phyloP scores from a whole-genome alignment of 2,113 vertebrate genomes.

The Lepisosteus osseus region DNA sequence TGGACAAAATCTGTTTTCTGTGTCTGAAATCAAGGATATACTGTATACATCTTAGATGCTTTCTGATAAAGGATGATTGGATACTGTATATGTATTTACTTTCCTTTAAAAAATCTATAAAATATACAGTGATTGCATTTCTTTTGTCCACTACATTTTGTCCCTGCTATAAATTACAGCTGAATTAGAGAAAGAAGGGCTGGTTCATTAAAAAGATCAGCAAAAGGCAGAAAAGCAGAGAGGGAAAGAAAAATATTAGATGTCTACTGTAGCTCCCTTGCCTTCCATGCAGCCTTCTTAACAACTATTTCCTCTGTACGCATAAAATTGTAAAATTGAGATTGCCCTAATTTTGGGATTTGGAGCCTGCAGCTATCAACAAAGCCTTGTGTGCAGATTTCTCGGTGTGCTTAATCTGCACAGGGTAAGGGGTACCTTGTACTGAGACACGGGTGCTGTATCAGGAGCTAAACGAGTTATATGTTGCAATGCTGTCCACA shows the following conservation, averaged over 20 bases:
- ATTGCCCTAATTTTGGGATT: conserved; percentile 67
- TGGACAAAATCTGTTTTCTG: too few relatives aligned
- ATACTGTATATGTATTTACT: too few relatives aligned
- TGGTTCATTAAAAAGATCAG: neutral
- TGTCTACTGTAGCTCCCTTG: neutral
- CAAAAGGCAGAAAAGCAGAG: neutral
- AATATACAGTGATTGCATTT: too few relatives aligned
- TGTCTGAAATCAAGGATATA: too few relatives aligned
- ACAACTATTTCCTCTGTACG: neutral
- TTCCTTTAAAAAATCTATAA: too few relatives aligned
- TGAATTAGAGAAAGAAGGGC: neutral
- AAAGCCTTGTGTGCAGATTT: conserved; percentile 44
- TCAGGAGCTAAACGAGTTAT: conserved; percentile 56
- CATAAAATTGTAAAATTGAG: conserved; percentile 30
- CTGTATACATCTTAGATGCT: too few relatives aligned
- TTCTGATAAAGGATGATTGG: too few relatives aligned
- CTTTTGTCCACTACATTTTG: too few relatives aligned
- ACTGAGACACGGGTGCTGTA: conserved; percentile 41
- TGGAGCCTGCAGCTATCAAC: conserved; percentile 65
- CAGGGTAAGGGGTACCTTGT: conserved; percentile 36
- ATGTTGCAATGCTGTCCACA: conserved; percentile 41
- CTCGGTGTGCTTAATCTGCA: conserved; percentile 59
- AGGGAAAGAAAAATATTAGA: neutral
- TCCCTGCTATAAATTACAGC: too few relatives aligned
- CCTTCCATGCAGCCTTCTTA: neutral